Conservation (phyloP, 2,797 vertebrate genomes). For the Adrianichthys oophorus region DNA sequence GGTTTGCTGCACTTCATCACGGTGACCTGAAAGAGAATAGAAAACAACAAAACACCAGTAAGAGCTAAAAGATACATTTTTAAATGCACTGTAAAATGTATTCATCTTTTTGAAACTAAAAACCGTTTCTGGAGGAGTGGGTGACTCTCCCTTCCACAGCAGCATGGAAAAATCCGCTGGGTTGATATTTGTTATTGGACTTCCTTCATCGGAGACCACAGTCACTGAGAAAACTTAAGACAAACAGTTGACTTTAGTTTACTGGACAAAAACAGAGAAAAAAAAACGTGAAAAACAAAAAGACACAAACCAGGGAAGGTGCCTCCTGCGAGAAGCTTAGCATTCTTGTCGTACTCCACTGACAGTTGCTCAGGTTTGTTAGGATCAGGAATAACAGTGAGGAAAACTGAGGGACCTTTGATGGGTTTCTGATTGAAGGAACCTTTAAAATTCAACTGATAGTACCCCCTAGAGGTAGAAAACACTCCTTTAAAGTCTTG, state of each 20-base stretch:
- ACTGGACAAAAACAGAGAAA: not conserved
- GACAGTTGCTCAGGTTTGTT: conserved; percentile 81
- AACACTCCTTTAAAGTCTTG: not conserved
- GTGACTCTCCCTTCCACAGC: conserved; percentile 75
- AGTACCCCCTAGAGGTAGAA: conserved; percentile 81
- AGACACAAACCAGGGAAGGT: conserved; percentile 83
- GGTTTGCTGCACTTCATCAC: conserved; percentile 84
- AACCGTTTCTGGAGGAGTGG: conserved; percentile 64
- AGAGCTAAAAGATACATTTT: not conserved
- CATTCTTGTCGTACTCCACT: conserved; percentile 77
- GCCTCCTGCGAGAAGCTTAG: conserved; percentile 79
- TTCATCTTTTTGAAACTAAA: conserved; percentile 49
- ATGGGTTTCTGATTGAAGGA: conserved; percentile 73
- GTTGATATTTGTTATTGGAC: conserved; percentile 80
- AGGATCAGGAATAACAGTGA: conserved; percentile 86
- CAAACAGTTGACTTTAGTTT: not conserved
- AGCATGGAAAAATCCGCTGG: conserved; percentile 83
- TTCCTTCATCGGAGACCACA: conserved; percentile 87
- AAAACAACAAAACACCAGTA: not conserved
- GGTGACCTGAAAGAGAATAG: conserved; percentile 66
- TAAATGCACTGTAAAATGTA: not conserved
- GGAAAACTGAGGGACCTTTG: conserved; percentile 76
- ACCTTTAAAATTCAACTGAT: conserved; percentile 78
- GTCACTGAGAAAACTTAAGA: conserved; percentile 86
- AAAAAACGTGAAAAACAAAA: not conserved